phyloP scores from a whole-genome alignment of 2,797 vertebrate species.

The Microctenopoma lineatum region DNA sequence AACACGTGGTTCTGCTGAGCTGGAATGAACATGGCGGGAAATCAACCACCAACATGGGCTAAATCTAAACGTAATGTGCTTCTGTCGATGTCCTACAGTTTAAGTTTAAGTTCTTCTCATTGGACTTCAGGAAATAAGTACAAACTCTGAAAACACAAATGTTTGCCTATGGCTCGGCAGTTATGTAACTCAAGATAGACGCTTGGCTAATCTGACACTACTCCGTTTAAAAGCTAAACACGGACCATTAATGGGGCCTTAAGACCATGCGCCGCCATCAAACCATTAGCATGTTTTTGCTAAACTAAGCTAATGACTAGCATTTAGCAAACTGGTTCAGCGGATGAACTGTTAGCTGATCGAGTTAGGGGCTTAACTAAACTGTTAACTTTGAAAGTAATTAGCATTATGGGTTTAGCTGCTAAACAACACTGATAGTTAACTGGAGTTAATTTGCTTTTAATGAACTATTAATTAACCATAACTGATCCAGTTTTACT shows the following conservation, averaged over 20 bases:
- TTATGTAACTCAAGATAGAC: too few relatives aligned
- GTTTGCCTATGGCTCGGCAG: neutral
- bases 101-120: neutral
- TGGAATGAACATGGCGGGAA: neutral
- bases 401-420: too few relatives aligned
- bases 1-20: slow-evolving; percentile 24
- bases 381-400: neutral
- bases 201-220: too few relatives aligned
- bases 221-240: too few relatives aligned
- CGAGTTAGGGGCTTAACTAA: neutral
- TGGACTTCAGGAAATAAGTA: slow-evolving; percentile 56
- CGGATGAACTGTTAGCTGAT: neutral
- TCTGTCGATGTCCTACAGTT: slow-evolving; percentile 6
- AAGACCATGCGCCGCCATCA: too few relatives aligned
- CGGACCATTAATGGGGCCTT: too few relatives aligned
- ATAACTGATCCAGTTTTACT: too few relatives aligned
- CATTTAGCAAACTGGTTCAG: neutral
- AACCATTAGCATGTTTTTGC: neutral
- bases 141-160: neutral
- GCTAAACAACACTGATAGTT: too few relatives aligned
- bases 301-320: neutral
- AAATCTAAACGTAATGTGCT: slow-evolving; percentile 17
- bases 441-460: too few relatives aligned
- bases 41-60: slow-evolving; percentile 4
- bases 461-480: too few relatives aligned